Conservation (phyloP, 2,797 vertebrate genomes). For the Liparis tanakae region DNA sequence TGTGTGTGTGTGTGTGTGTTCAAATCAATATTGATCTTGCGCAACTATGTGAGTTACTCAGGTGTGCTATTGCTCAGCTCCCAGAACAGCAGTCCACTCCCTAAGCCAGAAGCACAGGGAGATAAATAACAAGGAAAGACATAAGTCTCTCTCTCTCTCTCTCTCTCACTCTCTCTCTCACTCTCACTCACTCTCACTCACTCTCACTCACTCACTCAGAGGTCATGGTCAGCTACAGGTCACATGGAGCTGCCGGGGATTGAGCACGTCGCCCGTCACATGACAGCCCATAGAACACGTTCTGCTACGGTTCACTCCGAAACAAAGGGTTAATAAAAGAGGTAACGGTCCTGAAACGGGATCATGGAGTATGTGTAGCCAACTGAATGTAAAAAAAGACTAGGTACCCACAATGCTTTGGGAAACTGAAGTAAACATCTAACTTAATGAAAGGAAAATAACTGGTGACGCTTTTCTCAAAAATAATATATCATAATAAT, state of each 20-base stretch:
- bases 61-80: slow-evolving; percentile 22
- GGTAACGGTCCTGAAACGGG: neutral
- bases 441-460: neutral
- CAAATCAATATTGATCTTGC: slow-evolving; percentile 45
- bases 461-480: neutral
- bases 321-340: slow-evolving; percentile 3
- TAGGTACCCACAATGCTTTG: neutral
- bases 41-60: slow-evolving; percentile 41
- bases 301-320: neutral
- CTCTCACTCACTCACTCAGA: neutral
- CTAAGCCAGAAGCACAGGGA: slow-evolving; percentile 13
- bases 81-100: slow-evolving; percentile 22
- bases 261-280: slow-evolving; percentile 8
- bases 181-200: slow-evolving; percentile 4
- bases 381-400: neutral
- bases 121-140: slow-evolving; percentile 11
- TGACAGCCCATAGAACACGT: slow-evolving; percentile 24
- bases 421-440: neutral
- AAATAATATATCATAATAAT: neutral
- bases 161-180: neutral
- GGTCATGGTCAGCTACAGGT: slow-evolving; percentile 31
- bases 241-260: slow-evolving; percentile 16
- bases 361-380: too few relatives aligned
- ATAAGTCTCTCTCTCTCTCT: slow-evolving; percentile 9
- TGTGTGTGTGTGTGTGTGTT: slow-evolving; percentile 22